Base-by-base conservation (phyloP, 2,888 invertebrate species). In the Mesorhabditis sp. region DNA sequence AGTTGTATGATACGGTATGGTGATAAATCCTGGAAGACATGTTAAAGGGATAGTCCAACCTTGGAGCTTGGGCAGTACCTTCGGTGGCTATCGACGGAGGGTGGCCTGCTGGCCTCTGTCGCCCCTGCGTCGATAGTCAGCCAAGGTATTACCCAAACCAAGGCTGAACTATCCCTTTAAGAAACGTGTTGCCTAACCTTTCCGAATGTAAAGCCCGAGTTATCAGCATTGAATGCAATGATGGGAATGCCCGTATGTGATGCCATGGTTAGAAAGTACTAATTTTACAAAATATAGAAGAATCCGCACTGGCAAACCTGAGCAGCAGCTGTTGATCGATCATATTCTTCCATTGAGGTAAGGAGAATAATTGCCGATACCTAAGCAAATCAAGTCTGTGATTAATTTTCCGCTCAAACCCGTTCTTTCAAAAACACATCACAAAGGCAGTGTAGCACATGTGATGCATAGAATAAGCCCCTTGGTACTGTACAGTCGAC, bases 181-280 rank as follows among this genome's bases (percentile, higher is more conserved):
- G 1, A 28, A 28, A 28, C 28, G 28, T 28, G 2, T 28, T 28
- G 28, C 28, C 63, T 7, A 68, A 78, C 80, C 72, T 80, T 81
- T 15, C 79, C 77, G 50, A 83, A 81, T 4, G 83, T 76, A 64
- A 81, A 89, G 61, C 94, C 95, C 62, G 95, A 93, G 88, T 95
- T 95, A 87, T 96, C 95, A 6, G 95, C 94, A 88, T 95, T 95
- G 95, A 95, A 96, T 6, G 94, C 93, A 81, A 95, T 93, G 68
- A 95, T 94, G 81, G 95, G 95, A 86, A 95, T 94, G 78, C 94
- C 95, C 2, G 74, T 78, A 44, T 77, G 74, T 67, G 74, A 74
- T 4, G 79, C 73, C 7, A 74, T 70, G 0, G 76, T 77, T 15
- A 83, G 72, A 65, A 83, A 83, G 67, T 83, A 82, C 65, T 15